Base-by-base conservation (phyloP, 2,888 invertebrate genomes). In the Sarcophaga subvicina region DNA sequence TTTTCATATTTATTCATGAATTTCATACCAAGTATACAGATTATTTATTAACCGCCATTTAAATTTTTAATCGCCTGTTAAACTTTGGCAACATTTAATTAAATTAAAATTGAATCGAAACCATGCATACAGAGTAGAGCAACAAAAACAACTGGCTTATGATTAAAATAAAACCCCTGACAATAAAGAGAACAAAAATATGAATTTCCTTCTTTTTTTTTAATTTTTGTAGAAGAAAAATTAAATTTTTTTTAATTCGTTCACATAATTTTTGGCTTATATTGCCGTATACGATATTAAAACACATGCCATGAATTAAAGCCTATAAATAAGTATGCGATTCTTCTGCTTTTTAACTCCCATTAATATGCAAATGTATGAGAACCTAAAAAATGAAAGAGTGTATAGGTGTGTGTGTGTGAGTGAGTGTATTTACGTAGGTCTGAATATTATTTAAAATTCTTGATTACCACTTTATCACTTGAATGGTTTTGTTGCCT, bases 401-500 rank as follows among this genome's bases (percentile, higher is more conserved):
- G 5, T 80, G 75, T 59, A 72, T 69, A 83, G 77, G 71, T 64
- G 37, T 77, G 60, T 77, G 54, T 84, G 77, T 73, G 59, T 81
- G 75, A 67, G 72, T 76, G 60, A 63, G 54, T 20, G 64, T 25
- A 54, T 47, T 62, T 62, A 82, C 54, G 64, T 70, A 69, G 25
- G 73, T 14, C 71, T 76, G 76, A 63, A 78, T 76, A 70, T 87
- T 85, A 71, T 88, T 80, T 80, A 75, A 83, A 85, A 80, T 85
- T 83, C 80, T 85, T 82, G 82, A 80, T 85, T 88, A 85, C 83
- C 83, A 85, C 83, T 83, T 88, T 88, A 83, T 83, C 78, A 80
- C 85, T 85, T 80, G 77, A 83, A 85, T 85, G 80, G 82, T 64
- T 76, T 73, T 85, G 85, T 80, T 87, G 83, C 83, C 80, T 82